Conservation (phyloP, 2,113 vertebrate species). For the Willisornis vidua region DNA sequence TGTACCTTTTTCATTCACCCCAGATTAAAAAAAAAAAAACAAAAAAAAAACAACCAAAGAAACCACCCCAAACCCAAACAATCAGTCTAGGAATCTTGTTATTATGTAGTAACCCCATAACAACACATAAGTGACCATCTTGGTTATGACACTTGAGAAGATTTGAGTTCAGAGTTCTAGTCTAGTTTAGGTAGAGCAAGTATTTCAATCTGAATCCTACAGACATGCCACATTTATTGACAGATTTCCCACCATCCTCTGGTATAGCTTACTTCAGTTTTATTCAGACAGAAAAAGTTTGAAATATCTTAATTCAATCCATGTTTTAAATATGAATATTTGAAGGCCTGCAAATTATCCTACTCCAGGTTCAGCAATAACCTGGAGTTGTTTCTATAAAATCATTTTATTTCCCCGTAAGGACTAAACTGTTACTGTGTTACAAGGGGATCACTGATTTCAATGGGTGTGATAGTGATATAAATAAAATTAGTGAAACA, state of each 20-base stretch:
- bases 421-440: neutral
- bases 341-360: neutral
- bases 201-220: neutral
- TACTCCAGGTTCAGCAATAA: neutral
- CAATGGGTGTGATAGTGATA: neutral
- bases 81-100: neutral
- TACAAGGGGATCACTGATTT: neutral
- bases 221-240: neutral
- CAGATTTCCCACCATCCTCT: neutral
- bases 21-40: too few relatives aligned
- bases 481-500: neutral
- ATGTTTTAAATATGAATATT: neutral
- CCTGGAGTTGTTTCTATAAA: neutral
- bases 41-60: too few relatives aligned
- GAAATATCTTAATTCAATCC: neutral
- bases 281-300: neutral
- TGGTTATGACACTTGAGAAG: neutral
- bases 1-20: neutral
- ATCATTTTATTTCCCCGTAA: neutral
- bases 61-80: too few relatives aligned
- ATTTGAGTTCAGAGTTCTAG: neutral
- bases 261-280: neutral
- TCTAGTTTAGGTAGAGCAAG: neutral
- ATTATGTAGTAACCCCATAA: neutral
- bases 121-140: neutral